Evolutionary conservation across 2,113 vertebrate species (phyloP).

Genomic region (Echinops telfairi): DNA sequence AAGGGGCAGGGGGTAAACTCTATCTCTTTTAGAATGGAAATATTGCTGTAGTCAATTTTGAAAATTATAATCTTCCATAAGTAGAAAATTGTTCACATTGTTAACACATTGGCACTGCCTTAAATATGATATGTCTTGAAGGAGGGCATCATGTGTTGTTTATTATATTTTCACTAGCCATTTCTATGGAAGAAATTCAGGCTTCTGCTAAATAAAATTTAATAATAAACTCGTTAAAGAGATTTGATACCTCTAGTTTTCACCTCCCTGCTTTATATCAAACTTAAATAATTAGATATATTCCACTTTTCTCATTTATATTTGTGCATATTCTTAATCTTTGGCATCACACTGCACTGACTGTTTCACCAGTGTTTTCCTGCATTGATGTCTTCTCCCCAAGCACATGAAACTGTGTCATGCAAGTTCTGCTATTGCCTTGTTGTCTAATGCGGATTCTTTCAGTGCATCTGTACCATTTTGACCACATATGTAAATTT

Average conservation of each 20-base stretch:
- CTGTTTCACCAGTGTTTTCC: background rate
- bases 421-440: no score
- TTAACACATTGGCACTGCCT: no score
- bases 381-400: background rate
- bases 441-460: background rate
- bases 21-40: background rate
- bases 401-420: background rate
- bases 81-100: background rate
- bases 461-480: background rate
- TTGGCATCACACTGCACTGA: background rate
- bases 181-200: background rate
- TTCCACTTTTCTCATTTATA: background rate
- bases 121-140: background rate
- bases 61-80: background rate
- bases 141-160: background rate
- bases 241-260: conserved; percentile 15
- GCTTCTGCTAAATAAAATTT: background rate
- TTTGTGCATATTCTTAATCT: background rate
- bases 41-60: background rate
- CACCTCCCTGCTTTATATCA: background rate
- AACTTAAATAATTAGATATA: conserved; percentile 27
- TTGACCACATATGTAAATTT: background rate
- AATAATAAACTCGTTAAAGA: background rate
- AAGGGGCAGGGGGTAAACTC: background rate
- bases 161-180: background rate